A percentile compares a stretch with the other conserved stretches of the same genome.
These are phyloP conservation scores for Drosophila fuyamai DNA, from an alignment of 1,140 invertebrate genomes.

Conservation along the genomic window DNA sequence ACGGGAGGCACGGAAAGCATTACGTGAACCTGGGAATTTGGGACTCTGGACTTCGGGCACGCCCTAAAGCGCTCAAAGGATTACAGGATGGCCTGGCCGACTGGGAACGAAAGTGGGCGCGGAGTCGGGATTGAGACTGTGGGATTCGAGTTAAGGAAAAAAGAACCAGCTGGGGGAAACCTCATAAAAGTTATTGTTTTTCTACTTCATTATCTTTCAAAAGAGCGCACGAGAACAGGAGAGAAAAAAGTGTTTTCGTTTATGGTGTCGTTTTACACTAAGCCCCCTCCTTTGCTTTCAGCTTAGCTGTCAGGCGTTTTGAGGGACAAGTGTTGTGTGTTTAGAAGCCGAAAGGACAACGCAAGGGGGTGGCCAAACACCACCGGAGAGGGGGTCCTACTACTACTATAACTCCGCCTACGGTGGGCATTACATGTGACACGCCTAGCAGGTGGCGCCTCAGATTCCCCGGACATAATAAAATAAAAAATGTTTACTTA, in stretches of 20 bases:
- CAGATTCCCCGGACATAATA: conserved; percentile 1
- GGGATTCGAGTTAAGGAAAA: neutral
- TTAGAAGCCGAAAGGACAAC: conserved; percentile 46
- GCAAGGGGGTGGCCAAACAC: neutral
- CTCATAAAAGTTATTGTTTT: conserved; percentile 84
- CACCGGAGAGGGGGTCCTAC: neutral
- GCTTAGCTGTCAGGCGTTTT: conserved; percentile 63
- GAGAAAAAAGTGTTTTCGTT: conserved; percentile 63
- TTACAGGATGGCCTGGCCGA: conserved; percentile 43
- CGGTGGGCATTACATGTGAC: conserved; percentile 14
- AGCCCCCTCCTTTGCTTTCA: conserved; percentile 29
- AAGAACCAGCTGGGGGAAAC: conserved; percentile 54
- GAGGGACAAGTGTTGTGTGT: conserved; percentile 71
- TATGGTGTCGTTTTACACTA: conserved; percentile 78
- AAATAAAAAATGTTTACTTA: conserved; percentile 20
- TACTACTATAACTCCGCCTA: conserved; percentile 1
- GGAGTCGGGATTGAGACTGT: neutral
- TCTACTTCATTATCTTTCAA: conserved; percentile 83
- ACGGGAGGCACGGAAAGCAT: conserved; percentile 2
- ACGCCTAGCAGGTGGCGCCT: conserved; percentile 10
- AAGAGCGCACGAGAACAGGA: conserved; percentile 41
- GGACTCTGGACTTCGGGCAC: conserved; percentile 35
- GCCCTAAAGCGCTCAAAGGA: conserved; percentile 78
- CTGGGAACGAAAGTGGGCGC: conserved; percentile 11
- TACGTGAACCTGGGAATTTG: conserved; percentile 21